Evolutionary conservation across 1,140 invertebrate species (phyloP).

Genomic region (Tetragonula clypearis): DNA sequence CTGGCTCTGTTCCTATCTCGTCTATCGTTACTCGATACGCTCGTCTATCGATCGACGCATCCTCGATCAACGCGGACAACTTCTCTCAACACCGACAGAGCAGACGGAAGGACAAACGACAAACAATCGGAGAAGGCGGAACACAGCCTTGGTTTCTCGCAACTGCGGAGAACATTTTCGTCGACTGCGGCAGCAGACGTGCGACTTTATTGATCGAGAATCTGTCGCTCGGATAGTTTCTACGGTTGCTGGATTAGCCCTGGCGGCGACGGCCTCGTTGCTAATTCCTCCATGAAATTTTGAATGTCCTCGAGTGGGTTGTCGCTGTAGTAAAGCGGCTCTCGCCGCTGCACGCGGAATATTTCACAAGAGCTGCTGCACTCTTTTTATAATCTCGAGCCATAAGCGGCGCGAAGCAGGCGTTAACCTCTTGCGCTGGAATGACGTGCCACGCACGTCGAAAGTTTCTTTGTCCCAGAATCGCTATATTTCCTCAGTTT

Average conservation of each 20-base stretch:
- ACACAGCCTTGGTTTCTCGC: too few relatives aligned
- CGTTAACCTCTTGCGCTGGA: neutral
- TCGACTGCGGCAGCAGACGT: neutral
- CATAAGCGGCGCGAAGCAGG: neutral
- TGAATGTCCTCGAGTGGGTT: neutral
- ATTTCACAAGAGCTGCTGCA: neutral
- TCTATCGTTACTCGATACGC: too few relatives aligned
- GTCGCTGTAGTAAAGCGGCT: neutral
- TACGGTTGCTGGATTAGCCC: slow-evolving; percentile 23
- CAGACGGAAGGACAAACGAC: too few relatives aligned
- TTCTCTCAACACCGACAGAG: neutral
- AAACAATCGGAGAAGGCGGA: neutral
- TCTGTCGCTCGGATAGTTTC: slow-evolving; percentile 16
- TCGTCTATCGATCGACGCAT: neutral
- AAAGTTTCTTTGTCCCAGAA: too few relatives aligned
- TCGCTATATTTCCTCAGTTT: too few relatives aligned
- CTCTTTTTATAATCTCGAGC: neutral
- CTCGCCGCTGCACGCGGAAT: neutral
- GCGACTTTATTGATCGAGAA: slow-evolving; percentile 15
- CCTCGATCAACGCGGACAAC: neutral
- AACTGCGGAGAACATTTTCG: neutral
- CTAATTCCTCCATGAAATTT: slow-evolving; percentile 19
- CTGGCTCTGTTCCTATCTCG: neutral
- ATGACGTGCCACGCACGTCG: too few relatives aligned
- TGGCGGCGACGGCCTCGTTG: slow-evolving; percentile 24